Percentiles rank a stretch among this genome's conserved stretches.
phyloP scores from a whole-genome alignment of 2,888 invertebrate species.

The Caradrina clavipalpis region DNA sequence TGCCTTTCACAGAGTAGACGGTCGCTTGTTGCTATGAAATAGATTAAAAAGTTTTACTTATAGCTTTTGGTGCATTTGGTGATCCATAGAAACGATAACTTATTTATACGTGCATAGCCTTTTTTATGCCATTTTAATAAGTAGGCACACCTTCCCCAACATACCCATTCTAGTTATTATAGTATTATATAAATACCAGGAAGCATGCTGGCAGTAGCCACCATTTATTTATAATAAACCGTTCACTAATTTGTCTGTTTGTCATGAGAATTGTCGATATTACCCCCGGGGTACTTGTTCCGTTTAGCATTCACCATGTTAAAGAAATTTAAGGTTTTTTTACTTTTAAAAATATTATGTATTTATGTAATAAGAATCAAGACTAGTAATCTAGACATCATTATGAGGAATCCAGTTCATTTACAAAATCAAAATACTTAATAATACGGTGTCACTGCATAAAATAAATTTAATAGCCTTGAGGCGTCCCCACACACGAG shows the following conservation, averaged over 20 bases:
- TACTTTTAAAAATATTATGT: not conserved
- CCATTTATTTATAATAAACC: conserved; percentile 23
- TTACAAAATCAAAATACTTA: conserved; percentile 34
- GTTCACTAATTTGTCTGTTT: conserved; percentile 23
- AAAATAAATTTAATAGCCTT: conserved; percentile 2
- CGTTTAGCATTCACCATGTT: not conserved
- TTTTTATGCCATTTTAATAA: too few relatives aligned
- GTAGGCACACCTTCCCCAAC: not conserved
- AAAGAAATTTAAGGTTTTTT: not conserved
- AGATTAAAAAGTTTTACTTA: too few relatives aligned
- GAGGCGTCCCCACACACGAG: too few relatives aligned
- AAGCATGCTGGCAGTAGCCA: conserved; percentile 3
- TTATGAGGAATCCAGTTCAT: conserved; percentile 5
- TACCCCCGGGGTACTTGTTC: conserved; percentile 24
- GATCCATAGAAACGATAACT: too few relatives aligned
- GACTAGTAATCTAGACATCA: not conserved
- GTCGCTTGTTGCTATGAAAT: too few relatives aligned
- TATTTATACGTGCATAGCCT: too few relatives aligned
- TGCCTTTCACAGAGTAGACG: too few relatives aligned
- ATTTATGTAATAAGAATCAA: not conserved
- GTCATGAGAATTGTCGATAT: conserved; percentile 27
- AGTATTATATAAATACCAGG: conserved; percentile 16
- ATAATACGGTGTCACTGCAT: conserved; percentile 12
- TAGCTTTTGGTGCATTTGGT: too few relatives aligned
- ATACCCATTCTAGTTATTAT: not conserved